Evolutionary conservation across 2,797 vertebrate species (phyloP), one percentile per base, ranked within the genome.

Genomic region (Enteromius treurensis): DNA sequence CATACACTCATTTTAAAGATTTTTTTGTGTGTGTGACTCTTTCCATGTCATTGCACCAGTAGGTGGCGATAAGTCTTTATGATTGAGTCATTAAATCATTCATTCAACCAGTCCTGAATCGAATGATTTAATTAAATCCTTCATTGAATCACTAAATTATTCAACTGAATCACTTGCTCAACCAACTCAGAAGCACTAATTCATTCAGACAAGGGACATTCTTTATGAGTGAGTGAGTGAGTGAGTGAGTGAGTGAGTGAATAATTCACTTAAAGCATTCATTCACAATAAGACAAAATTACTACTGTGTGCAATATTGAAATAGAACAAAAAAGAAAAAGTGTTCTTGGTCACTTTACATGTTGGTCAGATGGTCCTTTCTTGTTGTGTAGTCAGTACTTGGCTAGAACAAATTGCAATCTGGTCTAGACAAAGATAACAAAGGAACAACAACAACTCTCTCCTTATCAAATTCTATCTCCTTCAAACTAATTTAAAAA

Each of bases 401-500:
- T 37, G 73, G 19, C 51, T 40, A 76, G 51, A 60, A 42, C 74
- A 60, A 76, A n/a, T 37, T 76, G n/a, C 34, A 58, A 34, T 80
- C 65, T 80, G 21, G 32, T 23, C 26, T 13, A 47, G 23, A 73
- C 55, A 32, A 49, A 60, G 40, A 45, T 13, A 81, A 34, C 37
- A 73, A 62, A 74, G 14, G 32, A 53, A 47, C 60, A 23, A 19
- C 34, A n/a, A 40, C n/a, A n/a, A 19, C 51, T 6, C n/a, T 26
- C 34, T 55, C 7, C 23, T 34, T 65, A 45, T 67, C 47, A 82
- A 67, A 29, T 51, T 15, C 15, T 21, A 14, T 47, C 62, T 47
- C 81, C 51, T 78, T 60, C 26, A 49, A 69, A 81, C 65, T 71
- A 80, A 77, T 70, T 55, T 77, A 40, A 77, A 80, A 37, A 84